Evolutionary conservation across 2,888 invertebrate genomes (phyloP).

Genomic region (Zygaena filipendulae): DNA sequence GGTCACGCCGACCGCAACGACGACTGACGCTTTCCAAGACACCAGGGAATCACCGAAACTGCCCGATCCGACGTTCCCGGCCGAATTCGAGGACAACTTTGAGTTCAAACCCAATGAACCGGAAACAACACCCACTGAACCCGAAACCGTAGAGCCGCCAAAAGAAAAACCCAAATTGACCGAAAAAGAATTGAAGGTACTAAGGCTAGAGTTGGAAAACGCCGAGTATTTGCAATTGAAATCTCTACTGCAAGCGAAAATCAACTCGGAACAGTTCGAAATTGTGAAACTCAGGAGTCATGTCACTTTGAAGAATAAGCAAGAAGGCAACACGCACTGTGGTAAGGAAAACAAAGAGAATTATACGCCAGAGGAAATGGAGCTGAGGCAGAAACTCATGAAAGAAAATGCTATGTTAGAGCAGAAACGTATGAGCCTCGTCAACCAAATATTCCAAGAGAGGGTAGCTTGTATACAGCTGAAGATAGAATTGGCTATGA

Average conservation of each 20-base stretch:
- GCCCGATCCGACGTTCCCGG: slow-evolving; percentile 38
- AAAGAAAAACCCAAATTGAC: slow-evolving; percentile 62
- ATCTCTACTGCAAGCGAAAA: slow-evolving; percentile 74
- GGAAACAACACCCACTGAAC: slow-evolving; percentile 15
- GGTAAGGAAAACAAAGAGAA: slow-evolving; percentile 45
- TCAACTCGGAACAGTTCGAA: slow-evolving; percentile 79
- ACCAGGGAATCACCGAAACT: slow-evolving; percentile 22
- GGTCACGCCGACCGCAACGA: slow-evolving; percentile 9
- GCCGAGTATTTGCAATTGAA: slow-evolving; percentile 75
- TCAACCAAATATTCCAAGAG: slow-evolving; percentile 78
- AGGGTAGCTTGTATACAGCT: slow-evolving; percentile 76
- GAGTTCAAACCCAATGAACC: slow-evolving; percentile 28
- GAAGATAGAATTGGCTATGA: slow-evolving; percentile 75
- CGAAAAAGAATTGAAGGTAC: slow-evolving; percentile 66
- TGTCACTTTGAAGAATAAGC: slow-evolving; percentile 57
- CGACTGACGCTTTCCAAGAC: slow-evolving; percentile 19
- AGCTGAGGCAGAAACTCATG: slow-evolving; percentile 46
- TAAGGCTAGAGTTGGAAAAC: slow-evolving; percentile 73
- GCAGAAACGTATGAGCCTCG: slow-evolving; percentile 73
- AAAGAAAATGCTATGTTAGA: slow-evolving; percentile 76
- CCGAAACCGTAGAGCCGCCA: slow-evolving; percentile 23
- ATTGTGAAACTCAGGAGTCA: slow-evolving; percentile 72
- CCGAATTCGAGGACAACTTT: slow-evolving; percentile 43
- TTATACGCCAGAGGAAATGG: slow-evolving; percentile 43
- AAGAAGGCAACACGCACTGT: slow-evolving; percentile 32